Conservation (phyloP, 2,797 vertebrate genomes). For the Xyrichtys novacula region DNA sequence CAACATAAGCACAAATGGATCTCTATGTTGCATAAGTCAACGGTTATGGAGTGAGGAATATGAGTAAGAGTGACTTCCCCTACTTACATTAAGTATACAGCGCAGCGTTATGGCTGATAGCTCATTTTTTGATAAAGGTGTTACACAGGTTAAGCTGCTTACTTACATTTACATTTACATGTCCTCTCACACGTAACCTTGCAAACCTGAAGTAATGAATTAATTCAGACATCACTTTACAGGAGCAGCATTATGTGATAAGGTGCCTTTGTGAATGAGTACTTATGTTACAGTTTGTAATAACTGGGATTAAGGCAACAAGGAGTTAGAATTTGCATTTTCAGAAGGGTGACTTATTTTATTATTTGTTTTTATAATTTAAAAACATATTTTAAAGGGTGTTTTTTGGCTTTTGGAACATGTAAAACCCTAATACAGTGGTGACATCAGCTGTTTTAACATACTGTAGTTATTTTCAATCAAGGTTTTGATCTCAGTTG, state of each 20-base stretch:
- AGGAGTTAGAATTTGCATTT: background rate
- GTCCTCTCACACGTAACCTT: conserved; percentile 17
- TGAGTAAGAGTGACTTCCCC: background rate
- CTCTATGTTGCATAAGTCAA: conserved; percentile 6
- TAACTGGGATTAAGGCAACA: background rate
- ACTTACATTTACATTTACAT: conserved; percentile 28
- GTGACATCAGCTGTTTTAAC: too few relatives aligned
- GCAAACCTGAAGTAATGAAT: conserved; percentile 15
- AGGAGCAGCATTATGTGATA: conserved; percentile 2
- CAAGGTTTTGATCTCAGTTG: too few relatives aligned
- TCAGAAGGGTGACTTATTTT: background rate
- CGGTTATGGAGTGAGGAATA: background rate
- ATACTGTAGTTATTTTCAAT: too few relatives aligned
- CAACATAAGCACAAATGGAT: conserved; percentile 24
- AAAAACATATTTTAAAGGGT: background rate
- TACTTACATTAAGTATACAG: conserved; percentile 8
- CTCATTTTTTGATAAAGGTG: conserved; percentile 25
- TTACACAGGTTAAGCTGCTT: conserved; percentile 48
- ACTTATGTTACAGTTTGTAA: conserved; percentile 2
- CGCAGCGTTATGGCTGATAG: conserved; percentile 10
- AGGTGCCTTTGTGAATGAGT: background rate
- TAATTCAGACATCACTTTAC: conserved; percentile 9
- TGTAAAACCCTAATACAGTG: too few relatives aligned
- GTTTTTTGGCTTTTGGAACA: too few relatives aligned
- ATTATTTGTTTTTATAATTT: background rate